Evolutionary conservation across 2,888 invertebrate genomes (phyloP), one percentile per base, ranked within the genome.

Genomic region (Aphodius granarius): DNA sequence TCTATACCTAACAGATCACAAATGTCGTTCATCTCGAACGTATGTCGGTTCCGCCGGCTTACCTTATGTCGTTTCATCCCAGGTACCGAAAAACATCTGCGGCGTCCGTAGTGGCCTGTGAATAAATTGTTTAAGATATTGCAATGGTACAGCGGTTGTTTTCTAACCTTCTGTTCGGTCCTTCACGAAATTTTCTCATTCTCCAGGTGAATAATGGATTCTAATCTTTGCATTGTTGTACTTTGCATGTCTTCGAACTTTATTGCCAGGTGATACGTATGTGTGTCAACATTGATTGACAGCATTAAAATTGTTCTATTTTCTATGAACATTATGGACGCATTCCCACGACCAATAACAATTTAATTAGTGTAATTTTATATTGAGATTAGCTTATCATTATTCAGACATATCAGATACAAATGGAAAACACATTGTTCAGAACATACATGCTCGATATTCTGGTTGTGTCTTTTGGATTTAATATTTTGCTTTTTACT

Each of bases 51-150:
- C 43, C 43, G 6, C 43, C 68, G 21, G 68, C 68, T 68, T 68
- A 22, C 68, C 68, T 68, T 68, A 68, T 68, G 68, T 68, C 68
- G 68, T 16, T 22, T 20, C 21, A 68, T 68, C 68, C 21, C 68
- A 68, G 68, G 68, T 68, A 68, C 68, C 68, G 21, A 68, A 68
- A 68, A 68, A 68, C 68, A 68, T 68, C 68, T 68, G 68, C 68
- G 20, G n/a, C n/a, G 22, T 19, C 68, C 20, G 68, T 21, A 68
- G 68, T 22, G 20, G 68, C 21, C 68, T 20, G 68, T 22, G 68
- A 68, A 68, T 68, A 68, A 68, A 68, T 68, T 68, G 43, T 43
- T 43, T 43, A 43, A 43, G 43, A 43, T 43, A 3, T 43, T 0
- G 43, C 43, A 43, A 43, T 43, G 68, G 68, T 68, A 68, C 68